Conservation (phyloP, 2,888 invertebrate genomes). For the Tenthredo amoena region DNA sequence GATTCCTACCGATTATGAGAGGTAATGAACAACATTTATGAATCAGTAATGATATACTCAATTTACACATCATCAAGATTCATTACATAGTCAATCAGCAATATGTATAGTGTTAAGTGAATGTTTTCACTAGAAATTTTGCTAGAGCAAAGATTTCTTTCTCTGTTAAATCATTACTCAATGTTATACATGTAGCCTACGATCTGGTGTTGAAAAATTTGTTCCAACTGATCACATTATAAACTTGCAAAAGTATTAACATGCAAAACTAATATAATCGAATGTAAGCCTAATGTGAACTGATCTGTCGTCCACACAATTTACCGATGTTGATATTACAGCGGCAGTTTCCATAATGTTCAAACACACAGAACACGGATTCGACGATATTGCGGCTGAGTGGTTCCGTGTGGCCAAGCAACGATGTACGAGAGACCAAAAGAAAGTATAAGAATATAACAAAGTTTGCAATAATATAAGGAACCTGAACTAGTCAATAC, state of each 20-base stretch:
- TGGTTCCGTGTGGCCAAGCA: not conserved
- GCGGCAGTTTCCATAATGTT: not conserved
- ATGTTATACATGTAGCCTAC: not conserved
- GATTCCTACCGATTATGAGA: not conserved
- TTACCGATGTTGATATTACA: not conserved
- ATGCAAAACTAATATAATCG: not conserved
- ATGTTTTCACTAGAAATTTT: not conserved
- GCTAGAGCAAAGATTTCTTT: not conserved
- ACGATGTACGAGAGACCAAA: not conserved
- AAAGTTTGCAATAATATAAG: too few relatives aligned
- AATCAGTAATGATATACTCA: not conserved
- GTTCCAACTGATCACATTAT: not conserved
- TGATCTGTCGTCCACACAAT: not conserved
- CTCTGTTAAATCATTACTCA: not conserved
- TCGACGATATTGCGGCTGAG: not conserved
- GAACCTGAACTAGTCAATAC: too few relatives aligned
- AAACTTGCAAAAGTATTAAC: not conserved
- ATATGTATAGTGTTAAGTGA: not conserved
- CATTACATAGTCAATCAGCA: not conserved
- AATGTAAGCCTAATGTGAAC: not conserved
- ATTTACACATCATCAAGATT: not conserved
- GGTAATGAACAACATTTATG: constrained; percentile 24
- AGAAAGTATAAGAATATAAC: too few relatives aligned
- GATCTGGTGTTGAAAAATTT: not conserved
- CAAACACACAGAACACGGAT: constrained; percentile 5